These are phyloP conservation scores for Megaleporinus macrocephalus DNA, from an alignment of 2,113 vertebrate species.

Conservation along the genomic window DNA sequence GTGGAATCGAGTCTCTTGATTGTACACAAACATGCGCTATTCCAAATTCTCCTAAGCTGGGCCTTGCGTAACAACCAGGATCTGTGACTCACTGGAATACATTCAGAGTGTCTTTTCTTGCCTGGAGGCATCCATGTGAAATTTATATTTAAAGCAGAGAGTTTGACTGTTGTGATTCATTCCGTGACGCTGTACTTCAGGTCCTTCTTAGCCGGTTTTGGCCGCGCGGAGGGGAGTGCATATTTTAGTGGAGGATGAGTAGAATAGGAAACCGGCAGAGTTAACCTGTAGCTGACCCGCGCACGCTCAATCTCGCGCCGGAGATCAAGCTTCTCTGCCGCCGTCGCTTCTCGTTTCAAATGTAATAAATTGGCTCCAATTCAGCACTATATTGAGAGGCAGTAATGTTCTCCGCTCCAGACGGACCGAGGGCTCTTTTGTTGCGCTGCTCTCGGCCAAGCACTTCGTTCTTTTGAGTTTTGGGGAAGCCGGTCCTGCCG, in stretches of 20 bases:
- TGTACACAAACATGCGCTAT: constrained; percentile 50
- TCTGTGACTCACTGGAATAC: constrained; percentile 43
- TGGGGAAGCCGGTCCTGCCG: constrained; percentile 10
- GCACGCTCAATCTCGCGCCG: not conserved
- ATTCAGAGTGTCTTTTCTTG: constrained; percentile 17
- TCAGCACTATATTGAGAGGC: not conserved
- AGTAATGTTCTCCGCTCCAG: constrained; percentile 1
- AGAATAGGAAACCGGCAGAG: constrained; percentile 9
- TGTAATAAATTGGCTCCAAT: not conserved
- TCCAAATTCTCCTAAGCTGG: constrained; percentile 43
- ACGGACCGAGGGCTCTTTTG: not conserved
- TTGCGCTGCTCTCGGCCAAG: not conserved
- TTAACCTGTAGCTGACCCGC: constrained; percentile 6
- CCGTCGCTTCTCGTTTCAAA: not conserved
- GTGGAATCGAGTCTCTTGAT: constrained; percentile 45
- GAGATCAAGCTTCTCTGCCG: not conserved
- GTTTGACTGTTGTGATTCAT: constrained; percentile 1
- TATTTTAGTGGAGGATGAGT: constrained; percentile 23
- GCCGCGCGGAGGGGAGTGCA: not conserved
- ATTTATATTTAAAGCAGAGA: constrained; percentile 38
- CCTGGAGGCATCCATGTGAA: constrained; percentile 20
- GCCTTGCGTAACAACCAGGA: constrained; percentile 45
- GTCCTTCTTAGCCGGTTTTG: not conserved
- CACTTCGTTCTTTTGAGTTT: not conserved
- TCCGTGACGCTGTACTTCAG: not conserved